A percentile compares a stretch with the other conserved stretches of the same genome.
These are phyloP conservation scores for Sparidentex hasta DNA, from an alignment of 2,797 vertebrate species.

Conservation along the genomic window DNA sequence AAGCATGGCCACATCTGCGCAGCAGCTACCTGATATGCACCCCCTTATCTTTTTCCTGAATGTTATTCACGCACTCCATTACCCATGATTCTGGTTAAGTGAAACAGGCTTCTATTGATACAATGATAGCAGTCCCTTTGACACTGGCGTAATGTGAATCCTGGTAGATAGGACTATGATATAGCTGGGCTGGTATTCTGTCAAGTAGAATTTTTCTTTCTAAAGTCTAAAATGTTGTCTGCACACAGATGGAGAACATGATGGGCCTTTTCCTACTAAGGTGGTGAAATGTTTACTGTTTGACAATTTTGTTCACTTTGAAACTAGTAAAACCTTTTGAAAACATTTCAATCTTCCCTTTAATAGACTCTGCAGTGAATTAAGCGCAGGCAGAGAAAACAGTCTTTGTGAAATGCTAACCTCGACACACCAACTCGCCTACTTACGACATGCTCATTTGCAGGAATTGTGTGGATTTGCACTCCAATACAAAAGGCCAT, in stretches of 20 bases:
- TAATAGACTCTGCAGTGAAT: neutral
- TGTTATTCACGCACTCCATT: neutral
- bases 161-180: neutral
- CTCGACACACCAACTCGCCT: neutral
- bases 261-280: neutral
- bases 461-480: slow-evolving; percentile 6
- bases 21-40: slow-evolving; percentile 6
- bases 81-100: too few relatives aligned
- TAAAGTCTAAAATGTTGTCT: slow-evolving; percentile 2
- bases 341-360: neutral
- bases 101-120: neutral
- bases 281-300: neutral
- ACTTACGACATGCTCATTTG: neutral
- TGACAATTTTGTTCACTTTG: neutral
- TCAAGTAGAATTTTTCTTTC: neutral
- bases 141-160: neutral
- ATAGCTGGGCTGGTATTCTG: neutral
- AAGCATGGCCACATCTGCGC: slow-evolving; percentile 5
- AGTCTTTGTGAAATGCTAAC: neutral
- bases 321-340: neutral
- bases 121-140: neutral
- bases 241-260: too few relatives aligned
- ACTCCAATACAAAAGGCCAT: neutral
- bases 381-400: neutral
- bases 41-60: neutral